Evolutionary conservation across 2,797 vertebrate species (phyloP), one percentile per base, ranked within the genome.

Genomic region (Silurus lanzhouensis): DNA sequence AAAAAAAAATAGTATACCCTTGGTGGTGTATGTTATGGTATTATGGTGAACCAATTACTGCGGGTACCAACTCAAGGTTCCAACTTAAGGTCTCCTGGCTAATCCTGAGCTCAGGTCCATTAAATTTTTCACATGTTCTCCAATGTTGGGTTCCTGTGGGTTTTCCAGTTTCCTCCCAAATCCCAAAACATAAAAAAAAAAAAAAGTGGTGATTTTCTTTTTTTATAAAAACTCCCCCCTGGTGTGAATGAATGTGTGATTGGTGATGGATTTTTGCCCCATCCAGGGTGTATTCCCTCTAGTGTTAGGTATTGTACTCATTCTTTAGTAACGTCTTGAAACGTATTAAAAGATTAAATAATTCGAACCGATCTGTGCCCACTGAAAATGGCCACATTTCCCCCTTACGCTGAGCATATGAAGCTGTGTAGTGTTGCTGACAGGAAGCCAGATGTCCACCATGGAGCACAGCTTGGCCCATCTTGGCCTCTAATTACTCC

Each of bases 401-500:
- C 38, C 48, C 44, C 58, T 57, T 70, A 74, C 52, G 63, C 61
- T 22, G 46, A 71, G 63, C 63, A 80, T 66, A 71, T 27, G 31
- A 71, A 86, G 66, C 46, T 60, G 60, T 80, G 78, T 25, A 71
- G 67, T 80, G 46, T 52, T 79, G 63, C 67, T 83, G 84, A 88
- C 77, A 86, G 85, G 63, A 72, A 76, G 70, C 72, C 86, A 90
- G 84, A 87, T 87, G 87, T 79, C 84, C 67, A 81, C 57, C 82
- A 57, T 44, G 48, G 85, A 77, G 80, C 88, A 87, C 90, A 89
- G 81, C 81, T 86, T 88, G 72, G 68, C 60, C 86, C 80, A 86
- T 84, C 85, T 85, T 82, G 68, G 61, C 85, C 85, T 52, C 68
- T 88, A 88, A 90, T 88, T 89, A 76, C 84, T 86, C 84, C 84